Percentiles rank a stretch among this genome's conserved stretches.
phyloP scores from a whole-genome alignment of 2,888 invertebrate species.

The Andrena flavipes region DNA sequence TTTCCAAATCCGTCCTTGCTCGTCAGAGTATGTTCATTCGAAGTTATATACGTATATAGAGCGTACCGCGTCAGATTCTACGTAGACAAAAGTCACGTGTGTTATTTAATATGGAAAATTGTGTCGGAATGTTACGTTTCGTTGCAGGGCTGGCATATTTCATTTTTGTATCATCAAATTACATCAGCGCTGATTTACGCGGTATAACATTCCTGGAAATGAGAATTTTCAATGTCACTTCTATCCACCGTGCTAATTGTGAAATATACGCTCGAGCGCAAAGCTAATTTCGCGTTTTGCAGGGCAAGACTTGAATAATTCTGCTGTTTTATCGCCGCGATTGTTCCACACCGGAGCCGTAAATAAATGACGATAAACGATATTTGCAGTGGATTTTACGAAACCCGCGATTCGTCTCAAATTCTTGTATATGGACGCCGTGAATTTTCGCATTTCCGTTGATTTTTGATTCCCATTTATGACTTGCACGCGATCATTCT shows the following conservation, averaged over 20 bases:
- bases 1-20: too few relatives aligned
- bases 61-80: too few relatives aligned
- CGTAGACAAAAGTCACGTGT: too few relatives aligned
- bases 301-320: neutral
- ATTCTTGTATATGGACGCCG: neutral
- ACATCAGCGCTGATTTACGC: neutral
- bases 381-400: conserved; percentile 1
- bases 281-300: neutral
- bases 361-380: conserved; percentile 7
- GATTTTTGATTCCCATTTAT: neutral
- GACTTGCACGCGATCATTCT: neutral
- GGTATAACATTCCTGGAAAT: conserved; percentile 13
- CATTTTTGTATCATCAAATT: neutral
- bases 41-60: too few relatives aligned
- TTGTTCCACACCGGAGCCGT: neutral
- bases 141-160: neutral
- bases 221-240: conserved; percentile 2
- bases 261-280: neutral
- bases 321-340: neutral
- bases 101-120: neutral
- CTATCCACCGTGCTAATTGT: conserved; percentile 2
- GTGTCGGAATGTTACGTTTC: neutral
- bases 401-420: neutral
- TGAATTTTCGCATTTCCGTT: neutral
- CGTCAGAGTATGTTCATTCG: too few relatives aligned